Evolutionary conservation across 2,797 vertebrate species (phyloP).

Genomic region (Anguilla marmorata): DNA sequence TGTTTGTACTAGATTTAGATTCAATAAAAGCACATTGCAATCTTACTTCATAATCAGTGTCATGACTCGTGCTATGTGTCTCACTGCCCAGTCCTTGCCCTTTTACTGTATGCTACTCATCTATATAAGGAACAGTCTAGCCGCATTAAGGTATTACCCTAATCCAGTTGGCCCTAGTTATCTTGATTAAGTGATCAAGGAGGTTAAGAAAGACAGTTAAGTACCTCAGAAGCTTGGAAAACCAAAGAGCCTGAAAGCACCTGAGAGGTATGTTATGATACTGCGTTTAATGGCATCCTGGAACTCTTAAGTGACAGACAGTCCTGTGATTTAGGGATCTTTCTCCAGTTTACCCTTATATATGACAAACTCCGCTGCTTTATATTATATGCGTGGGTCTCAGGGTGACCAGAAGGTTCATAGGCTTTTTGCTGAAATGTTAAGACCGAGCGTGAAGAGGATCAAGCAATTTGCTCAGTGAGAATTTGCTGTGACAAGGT

Average conservation of each 20-base stretch:
- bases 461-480: background rate
- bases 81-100: background rate
- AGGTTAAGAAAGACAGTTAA: background rate
- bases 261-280: background rate
- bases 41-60: background rate
- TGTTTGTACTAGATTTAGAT: background rate
- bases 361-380: background rate
- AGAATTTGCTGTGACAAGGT: background rate
- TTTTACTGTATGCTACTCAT: conserved; percentile 3
- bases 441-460: background rate
- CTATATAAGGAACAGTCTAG: conserved; percentile 26
- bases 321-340: background rate
- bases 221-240: background rate
- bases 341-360: background rate
- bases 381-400: background rate
- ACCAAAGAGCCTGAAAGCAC: background rate
- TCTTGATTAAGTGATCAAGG: background rate
- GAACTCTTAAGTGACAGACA: background rate
- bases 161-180: conserved; percentile 29
- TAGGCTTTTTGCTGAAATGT: background rate
- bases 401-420: background rate
- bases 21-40: background rate
- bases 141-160: conserved; percentile 14
- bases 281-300: background rate
- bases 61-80: no score